phyloP scores from a whole-genome alignment of 2,113 vertebrate genomes.

The Phrynosoma platyrhinos region DNA sequence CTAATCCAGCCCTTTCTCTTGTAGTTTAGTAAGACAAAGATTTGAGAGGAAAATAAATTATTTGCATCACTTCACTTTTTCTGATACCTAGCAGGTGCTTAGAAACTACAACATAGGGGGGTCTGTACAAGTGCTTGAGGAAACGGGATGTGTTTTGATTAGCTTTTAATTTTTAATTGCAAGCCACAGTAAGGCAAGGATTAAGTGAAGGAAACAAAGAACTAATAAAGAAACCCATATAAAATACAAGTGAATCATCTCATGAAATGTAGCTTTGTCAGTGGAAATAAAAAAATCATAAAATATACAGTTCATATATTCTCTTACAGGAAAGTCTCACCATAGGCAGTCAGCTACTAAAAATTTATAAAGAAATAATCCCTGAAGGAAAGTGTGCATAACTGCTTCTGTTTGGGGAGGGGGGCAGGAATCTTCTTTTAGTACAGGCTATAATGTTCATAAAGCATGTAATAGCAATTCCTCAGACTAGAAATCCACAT shows the following conservation, averaged over 20 bases:
- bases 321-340: constrained; percentile 49
- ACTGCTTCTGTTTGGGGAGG: constrained; percentile 51
- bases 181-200: constrained; percentile 53
- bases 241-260: constrained; percentile 71
- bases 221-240: constrained; percentile 67
- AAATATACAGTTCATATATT: constrained; percentile 67
- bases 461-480: constrained; percentile 62
- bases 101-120: constrained; percentile 1
- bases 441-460: constrained; percentile 62
- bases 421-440: constrained; percentile 54
- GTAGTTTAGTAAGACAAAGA: background rate
- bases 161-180: constrained; percentile 58
- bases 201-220: constrained; percentile 67
- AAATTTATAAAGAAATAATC: constrained; percentile 67
- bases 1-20: background rate
- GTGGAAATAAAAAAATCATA: constrained; percentile 73
- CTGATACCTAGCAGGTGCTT: constrained; percentile 8
- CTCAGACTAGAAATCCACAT: constrained; percentile 57
- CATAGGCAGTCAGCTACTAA: constrained; percentile 66
- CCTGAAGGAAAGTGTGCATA: constrained; percentile 59
- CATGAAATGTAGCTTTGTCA: constrained; percentile 59
- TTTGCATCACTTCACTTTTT: background rate
- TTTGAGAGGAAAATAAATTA: constrained; percentile 5
- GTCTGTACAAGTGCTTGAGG: constrained; percentile 1
- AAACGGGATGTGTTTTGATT: constrained; percentile 56